Evolutionary conservation across 2,888 invertebrate species (phyloP), one percentile per base, ranked within the genome.

Genomic region (Rutpela maculata): DNA sequence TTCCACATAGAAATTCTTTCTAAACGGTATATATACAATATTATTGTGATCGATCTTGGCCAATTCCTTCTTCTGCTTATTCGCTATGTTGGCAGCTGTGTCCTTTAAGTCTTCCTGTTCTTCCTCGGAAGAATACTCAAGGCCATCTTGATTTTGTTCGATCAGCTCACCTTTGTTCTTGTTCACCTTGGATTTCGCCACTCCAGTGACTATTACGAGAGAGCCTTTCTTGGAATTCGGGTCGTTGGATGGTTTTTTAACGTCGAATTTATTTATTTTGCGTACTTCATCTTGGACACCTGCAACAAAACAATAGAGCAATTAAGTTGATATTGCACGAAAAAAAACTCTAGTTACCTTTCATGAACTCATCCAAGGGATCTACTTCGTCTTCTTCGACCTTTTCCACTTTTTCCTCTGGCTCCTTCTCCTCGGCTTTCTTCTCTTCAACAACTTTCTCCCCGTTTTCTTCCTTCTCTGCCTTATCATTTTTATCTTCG

Each of bases 301-400:
- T 85, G 73, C 50, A 78, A 76, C 69, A 22, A 63, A 76, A 67
- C 70, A 22, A 15, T 1, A 26, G 22, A 4, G 1, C 22, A 17
- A 17, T 57, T 57, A 71, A 55, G 38, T 73, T 57, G 19, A 50
- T 26, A 73, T 26, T 43, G 7, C 31, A 43, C 7, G 4, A 17
- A 1, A 5, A 12, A 59, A 2, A 59, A 59, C 1, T 60, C 7
- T 31, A 26, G 5, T 63, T 76, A 87, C 95, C 96, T 90, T 95
- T 94, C 99, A 99, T 99, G 88, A 95, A 99, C 7, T 99, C 99
- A 92, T 99, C 99, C 35, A 99, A 91, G 0, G 99, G 96, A 91
- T 99, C 99, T 65, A 97, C 93, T 88, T 98, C 98, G 80, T 96
- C 96, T 83, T 94, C 95, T 78, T 91, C 91, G 70, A 88, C 89